Evolutionary conservation across 2,113 vertebrate species (phyloP).

Genomic region (Rutilus rutilus): DNA sequence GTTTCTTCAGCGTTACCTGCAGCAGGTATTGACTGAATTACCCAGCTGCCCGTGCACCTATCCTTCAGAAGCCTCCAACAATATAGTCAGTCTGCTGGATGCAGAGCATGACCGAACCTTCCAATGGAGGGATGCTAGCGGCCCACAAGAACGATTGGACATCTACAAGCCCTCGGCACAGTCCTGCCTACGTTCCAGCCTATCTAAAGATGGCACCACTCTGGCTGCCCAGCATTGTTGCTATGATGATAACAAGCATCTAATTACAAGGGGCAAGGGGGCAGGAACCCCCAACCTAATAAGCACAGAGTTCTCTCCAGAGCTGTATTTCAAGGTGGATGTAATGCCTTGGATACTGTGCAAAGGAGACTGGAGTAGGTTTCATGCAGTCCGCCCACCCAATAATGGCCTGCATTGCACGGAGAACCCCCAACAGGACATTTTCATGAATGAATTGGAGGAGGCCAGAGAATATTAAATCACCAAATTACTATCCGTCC

Average conservation of each 20-base stretch:
- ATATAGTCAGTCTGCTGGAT: constrained; percentile 80
- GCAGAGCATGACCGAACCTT: constrained; percentile 77
- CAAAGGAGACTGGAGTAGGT: constrained; percentile 94
- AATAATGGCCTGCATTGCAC: constrained; percentile 84
- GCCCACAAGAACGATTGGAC: constrained; percentile 85
- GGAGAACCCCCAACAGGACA: constrained; percentile 84
- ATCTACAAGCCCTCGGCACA: constrained; percentile 88
- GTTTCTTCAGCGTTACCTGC: constrained; percentile 87
- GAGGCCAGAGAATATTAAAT: constrained; percentile 90
- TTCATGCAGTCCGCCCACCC: constrained; percentile 84
- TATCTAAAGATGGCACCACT: constrained; percentile 81
- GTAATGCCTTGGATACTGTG: constrained; percentile 92
- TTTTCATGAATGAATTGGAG: constrained; percentile 89
- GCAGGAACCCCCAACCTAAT: constrained; percentile 88
- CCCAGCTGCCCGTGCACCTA: constrained; percentile 91
- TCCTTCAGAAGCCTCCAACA: constrained; percentile 80
- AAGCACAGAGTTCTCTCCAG: constrained; percentile 88
- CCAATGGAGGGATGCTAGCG: constrained; percentile 87
- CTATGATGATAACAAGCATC: constrained; percentile 80
- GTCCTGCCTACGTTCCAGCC: constrained; percentile 88
- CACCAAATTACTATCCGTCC: background rate
- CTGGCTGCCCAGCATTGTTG: constrained; percentile 91
- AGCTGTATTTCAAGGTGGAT: constrained; percentile 94
- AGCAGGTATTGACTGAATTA: constrained; percentile 83
- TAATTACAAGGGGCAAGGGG: constrained; percentile 90